phyloP scores from a whole-genome alignment of 2,113 vertebrate species.

The Martes martes region DNA sequence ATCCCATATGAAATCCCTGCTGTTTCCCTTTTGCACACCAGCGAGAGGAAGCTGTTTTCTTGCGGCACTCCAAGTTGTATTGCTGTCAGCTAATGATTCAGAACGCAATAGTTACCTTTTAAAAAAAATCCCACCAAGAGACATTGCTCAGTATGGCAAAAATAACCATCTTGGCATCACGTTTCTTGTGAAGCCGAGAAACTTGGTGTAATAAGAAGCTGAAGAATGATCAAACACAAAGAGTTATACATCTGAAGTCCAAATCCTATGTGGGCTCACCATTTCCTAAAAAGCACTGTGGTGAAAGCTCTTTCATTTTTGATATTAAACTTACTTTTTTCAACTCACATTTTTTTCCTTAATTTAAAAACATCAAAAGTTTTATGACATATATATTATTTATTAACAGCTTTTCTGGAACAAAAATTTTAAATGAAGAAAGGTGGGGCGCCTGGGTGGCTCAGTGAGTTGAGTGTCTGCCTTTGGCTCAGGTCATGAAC shows the following conservation, averaged over 20 bases:
- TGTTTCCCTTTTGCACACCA: slow-evolving; percentile 41
- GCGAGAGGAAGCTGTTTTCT: slow-evolving; percentile 43
- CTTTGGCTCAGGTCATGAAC: neutral
- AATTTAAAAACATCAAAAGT: neutral
- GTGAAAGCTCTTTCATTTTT: neutral
- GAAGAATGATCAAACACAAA: neutral
- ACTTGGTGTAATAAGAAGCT: neutral
- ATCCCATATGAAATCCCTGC: neutral
- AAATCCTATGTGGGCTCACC: neutral
- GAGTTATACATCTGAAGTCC: neutral
- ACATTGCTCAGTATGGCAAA: slow-evolving; percentile 45
- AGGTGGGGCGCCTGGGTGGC: neutral
- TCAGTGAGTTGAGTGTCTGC: neutral
- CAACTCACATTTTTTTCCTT: neutral
- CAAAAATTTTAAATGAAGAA: neutral
- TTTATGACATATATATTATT: neutral
- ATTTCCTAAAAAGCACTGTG: neutral
- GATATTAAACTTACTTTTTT: neutral
- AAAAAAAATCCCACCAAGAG: slow-evolving; percentile 44
- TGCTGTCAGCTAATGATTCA: slow-evolving; percentile 69
- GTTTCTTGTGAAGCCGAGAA: slow-evolving; percentile 48
- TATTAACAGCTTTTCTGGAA: neutral
- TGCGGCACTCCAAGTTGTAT: neutral
- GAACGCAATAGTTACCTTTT: slow-evolving; percentile 21
- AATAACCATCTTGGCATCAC: slow-evolving; percentile 13